Base-by-base conservation (phyloP, 1,140 invertebrate genomes). In the Teleopsis dalmanni region DNA sequence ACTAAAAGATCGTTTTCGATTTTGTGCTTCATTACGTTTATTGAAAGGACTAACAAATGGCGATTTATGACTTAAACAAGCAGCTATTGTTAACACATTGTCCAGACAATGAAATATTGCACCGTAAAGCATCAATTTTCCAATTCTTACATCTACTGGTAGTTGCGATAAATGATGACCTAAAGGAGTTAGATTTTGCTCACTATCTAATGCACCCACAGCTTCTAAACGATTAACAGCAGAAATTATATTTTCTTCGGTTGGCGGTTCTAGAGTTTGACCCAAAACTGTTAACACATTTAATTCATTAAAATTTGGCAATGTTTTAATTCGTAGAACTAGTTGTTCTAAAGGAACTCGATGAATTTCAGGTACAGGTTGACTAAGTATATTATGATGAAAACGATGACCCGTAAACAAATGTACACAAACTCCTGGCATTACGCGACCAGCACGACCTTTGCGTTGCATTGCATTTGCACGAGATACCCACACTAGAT, bases 71-170 rank as follows among this genome's bases (percentile, higher is more conserved):
- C 90, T 87, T 5, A 98, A 72, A 63, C 83, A 85, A 31, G 92
- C 89, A 2, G 92, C 92, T 61, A 98, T 91, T 8, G 92, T 96
- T 1, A 98, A 73, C 1, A 94, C 83, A 2, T 93, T 93, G 73
- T 96, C 91, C 4, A 98, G 76, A 69, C 94, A 97, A 58, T 89
- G 90, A 56, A 98, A 87, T 43, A 95, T 88, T 16, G 92, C 83
- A 1, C 91, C 89, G 58, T 89, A 92, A 1, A 97, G 65, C 72
- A 97, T 85, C 60, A 96, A 76, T 73, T 95, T 91, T 14, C 89
- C 90, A 47, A 93, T 85, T 56, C 87, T 71, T 1, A 91, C 93
- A 59, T 97, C 93, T 1, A 98, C 82, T 0, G 94, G 92, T 27
- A 98, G 70, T 14, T 91, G 83, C 2, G 91, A 82, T 21, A 98